These are phyloP conservation scores for Hypothenemus hampei DNA, from an alignment of 1,140 invertebrate genomes.

Conservation along the genomic window DNA sequence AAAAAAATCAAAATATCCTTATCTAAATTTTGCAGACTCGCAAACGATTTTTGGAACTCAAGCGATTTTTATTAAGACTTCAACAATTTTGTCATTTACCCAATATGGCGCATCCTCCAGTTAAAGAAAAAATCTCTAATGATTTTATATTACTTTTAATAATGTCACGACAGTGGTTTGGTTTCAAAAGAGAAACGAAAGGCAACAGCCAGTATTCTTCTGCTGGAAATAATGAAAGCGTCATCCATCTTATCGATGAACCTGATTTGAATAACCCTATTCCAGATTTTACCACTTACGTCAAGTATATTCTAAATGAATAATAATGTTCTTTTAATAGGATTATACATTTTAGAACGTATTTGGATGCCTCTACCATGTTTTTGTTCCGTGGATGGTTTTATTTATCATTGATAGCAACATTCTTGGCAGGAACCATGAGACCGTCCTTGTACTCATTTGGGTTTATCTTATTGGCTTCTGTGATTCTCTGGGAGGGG, in stretches of 20 bases:
- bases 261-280: constrained; percentile 13
- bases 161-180: constrained; percentile 6
- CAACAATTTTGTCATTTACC: constrained; percentile 12
- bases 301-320: neutral
- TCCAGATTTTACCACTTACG: constrained; percentile 16
- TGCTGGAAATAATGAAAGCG: constrained; percentile 13
- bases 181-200: constrained; percentile 6
- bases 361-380: constrained; percentile 7
- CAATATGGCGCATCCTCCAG: constrained; percentile 21
- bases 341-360: neutral
- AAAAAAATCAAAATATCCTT: too few relatives aligned
- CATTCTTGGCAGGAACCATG: constrained; percentile 16
- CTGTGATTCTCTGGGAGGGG: constrained; percentile 13
- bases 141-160: constrained; percentile 15
- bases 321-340: neutral
- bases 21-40: neutral
- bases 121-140: neutral
- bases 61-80: constrained; percentile 3
- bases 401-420: constrained; percentile 6
- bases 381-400: constrained; percentile 8
- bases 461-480: constrained; percentile 12
- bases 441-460: constrained; percentile 14
- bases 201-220: neutral
- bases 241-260: constrained; percentile 11
- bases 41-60: constrained; percentile 10